Base-by-base conservation (phyloP, 2,888 invertebrate species). In the Bombyx huttoni region DNA sequence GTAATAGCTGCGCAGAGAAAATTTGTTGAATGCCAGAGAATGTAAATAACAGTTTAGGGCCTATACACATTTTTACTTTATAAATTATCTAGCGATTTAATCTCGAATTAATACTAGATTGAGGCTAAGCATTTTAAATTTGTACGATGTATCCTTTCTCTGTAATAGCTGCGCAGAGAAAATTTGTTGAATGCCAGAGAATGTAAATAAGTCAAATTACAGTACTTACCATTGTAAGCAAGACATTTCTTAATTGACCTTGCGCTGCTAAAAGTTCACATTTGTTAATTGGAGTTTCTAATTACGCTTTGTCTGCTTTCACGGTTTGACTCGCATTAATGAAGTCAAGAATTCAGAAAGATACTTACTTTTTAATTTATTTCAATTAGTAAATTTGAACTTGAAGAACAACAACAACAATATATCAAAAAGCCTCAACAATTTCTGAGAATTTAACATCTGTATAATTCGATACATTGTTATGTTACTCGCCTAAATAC, bases 231-330 rank as follows among this genome's bases (percentile, higher is more conserved):
- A 58, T 59, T 58, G 62, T 57, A 59, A 62, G 62, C 57, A 59
- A 62, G 68, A 71, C 68, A 70, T 68, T 67, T 67, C 68, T 64
- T 76, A 77, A 78, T 78, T 70, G 74, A 74, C 70, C 71, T 67
- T 64, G 40, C 61, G 63, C 64, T 66, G 61, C 68, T 67, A 58
- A 64, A 74, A 76, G 68, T 75, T 61, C 68, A 74, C 73, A 70
- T 73, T 75, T 70, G 74, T 72, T 74, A 74, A 74, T 77, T 78
- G 72, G 68, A 73, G 67, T 72, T 59, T 62, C 68, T 65, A 71
- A 70, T 73, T 69, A 67, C 58, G 63, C 61, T 63, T 64, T 55
- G 58, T 68, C 46, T 33, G 46, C 24, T 50, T 50, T 46, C 45
- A 33, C 50, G 46, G 50, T 12, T 58, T 51, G 53, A 56, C 58